A percentile compares a stretch with the other conserved stretches of the same genome.
phyloP scores from a whole-genome alignment of 2,113 vertebrate genomes.

The Lonchura striata region DNA sequence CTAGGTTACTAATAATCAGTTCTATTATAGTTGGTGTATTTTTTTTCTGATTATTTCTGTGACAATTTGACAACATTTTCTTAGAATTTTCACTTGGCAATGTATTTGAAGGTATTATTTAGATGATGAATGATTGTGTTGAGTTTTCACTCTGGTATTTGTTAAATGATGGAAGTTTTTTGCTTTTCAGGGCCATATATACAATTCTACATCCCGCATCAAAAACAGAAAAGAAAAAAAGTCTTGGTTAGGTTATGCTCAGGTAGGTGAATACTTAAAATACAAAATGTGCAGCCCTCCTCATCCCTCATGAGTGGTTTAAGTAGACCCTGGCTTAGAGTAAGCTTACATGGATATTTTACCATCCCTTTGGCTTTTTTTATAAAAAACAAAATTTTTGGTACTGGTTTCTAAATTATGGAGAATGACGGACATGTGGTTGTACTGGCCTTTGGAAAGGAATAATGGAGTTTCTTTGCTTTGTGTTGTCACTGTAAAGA shows the following conservation, averaged over 20 bases:
- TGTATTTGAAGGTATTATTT: not conserved
- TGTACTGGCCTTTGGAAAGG: not conserved
- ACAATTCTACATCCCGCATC: constrained; percentile 97
- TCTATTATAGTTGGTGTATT: not conserved
- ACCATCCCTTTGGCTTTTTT: not conserved
- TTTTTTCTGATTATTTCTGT: not conserved
- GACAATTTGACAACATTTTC: not conserved
- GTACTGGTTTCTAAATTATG: not conserved
- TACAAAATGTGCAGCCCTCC: rapidly evolving
- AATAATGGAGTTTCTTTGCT: not conserved
- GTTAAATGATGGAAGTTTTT: not conserved
- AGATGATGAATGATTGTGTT: not conserved
- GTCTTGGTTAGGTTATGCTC: constrained; percentile 97
- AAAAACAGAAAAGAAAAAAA: constrained; percentile 96
- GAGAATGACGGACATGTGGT: not conserved
- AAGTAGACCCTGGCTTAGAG: not conserved
- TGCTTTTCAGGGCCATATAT: constrained; percentile 92
- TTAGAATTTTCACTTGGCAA: not conserved
- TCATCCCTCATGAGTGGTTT: not conserved
- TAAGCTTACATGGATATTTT: not conserved
- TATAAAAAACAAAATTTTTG: not conserved
- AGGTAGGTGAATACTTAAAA: constrained; percentile 78
- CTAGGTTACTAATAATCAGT: not conserved
- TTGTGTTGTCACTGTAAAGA: not conserved
- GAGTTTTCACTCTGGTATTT: not conserved